phyloP scores from a whole-genome alignment of 1,140 invertebrate species.

The Acromyrmex charruanus region DNA sequence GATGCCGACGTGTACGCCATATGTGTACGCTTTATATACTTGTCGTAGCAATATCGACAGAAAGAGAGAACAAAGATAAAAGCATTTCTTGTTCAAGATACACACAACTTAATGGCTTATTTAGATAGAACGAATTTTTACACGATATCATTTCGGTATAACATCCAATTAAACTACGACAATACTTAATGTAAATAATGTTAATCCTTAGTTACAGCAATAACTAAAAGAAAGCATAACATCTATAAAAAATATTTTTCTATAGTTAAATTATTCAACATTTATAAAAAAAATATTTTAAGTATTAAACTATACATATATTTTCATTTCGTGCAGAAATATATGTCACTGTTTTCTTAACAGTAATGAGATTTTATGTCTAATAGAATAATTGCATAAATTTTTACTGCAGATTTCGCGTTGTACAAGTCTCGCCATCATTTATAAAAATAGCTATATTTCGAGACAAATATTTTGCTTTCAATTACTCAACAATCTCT shows the following conservation, averaged over 20 bases:
- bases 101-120: neutral
- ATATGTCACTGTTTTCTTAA: neutral
- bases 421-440: neutral
- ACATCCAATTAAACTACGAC: neutral
- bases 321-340: neutral
- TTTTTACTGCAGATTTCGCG: neutral
- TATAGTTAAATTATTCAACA: neutral
- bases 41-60: constrained; percentile 15
- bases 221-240: neutral
- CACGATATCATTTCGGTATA: neutral
- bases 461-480: neutral
- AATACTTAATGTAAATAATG: neutral
- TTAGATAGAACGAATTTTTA: neutral
- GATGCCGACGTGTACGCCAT: constrained; percentile 73
- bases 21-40: constrained; percentile 29
- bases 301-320: neutral
- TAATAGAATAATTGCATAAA: constrained; percentile 3
- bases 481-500: neutral
- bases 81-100: neutral
- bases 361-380: neutral
- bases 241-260: neutral
- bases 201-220: constrained; percentile 11
- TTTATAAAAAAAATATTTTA: neutral
- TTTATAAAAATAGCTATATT: neutral
- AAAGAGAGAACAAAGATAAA: neutral